Base-by-base conservation (phyloP, 2,797 vertebrate genomes). In the Capromys pilorides region DNA sequence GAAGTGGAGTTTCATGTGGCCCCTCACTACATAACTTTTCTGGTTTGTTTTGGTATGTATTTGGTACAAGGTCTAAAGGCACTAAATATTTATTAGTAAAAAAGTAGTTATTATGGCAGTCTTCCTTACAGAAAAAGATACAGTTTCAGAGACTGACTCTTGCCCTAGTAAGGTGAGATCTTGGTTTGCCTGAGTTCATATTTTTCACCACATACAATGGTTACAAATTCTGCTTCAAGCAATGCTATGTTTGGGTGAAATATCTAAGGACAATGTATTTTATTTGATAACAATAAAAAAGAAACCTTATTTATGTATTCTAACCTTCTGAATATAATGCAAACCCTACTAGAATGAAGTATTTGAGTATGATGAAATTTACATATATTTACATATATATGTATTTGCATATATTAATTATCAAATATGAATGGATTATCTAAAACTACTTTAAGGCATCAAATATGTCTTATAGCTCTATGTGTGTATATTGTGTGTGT, bases 361-460 rank as follows among this genome's bases (percentile, higher is more conserved):
- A 54, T 18, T 87, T 45, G 31, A 31, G 21, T 4, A 2, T 24
- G 24, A 33, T 59, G 41, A 19, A 84, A 78, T 54, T 54, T 36
- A 36, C 45, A 26, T 49, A 6, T 49, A 19, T 49, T 49, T 49
- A 39, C 18, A 31, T 19, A n/a, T 61, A 21, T 78, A 57, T 13
- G 0, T 13, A 8, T 13, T 0, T 13, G 5, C 16, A 54, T 28
- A n/a, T n/a, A n/a, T 66, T 66, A 73, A 79, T 24, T 21, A 36
- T 12, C 49, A 49, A 61, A 61, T 22, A 16, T 1, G 8, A 81
- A 11, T 49, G 12, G 8, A 16, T 61, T 26, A 54, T 71, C 28
- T 9, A 33, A 36, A 67, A 3, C 5, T 31, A 24, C 2, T 5
- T 0, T 1, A 41, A 22, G 26, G 26, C 31, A 31, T 14, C 5